phyloP scores from a whole-genome alignment of 1,140 invertebrate genomes.

The Pseudomyrmex sp. region DNA sequence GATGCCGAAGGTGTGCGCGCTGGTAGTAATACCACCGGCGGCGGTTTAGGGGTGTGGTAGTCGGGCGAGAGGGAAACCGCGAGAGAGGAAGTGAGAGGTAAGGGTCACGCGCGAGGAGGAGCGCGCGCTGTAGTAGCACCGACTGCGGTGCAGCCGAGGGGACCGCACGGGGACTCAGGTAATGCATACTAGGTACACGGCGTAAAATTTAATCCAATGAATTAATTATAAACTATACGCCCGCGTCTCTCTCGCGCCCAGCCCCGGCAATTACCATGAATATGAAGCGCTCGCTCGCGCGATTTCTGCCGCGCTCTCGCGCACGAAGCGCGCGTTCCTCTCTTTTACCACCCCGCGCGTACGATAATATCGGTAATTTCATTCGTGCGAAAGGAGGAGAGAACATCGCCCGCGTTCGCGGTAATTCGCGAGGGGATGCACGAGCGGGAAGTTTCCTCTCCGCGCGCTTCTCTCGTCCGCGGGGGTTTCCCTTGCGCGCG shows the following conservation, averaged over 20 bases:
- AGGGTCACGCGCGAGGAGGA: not conserved
- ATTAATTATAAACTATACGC: slow-evolving; percentile 78
- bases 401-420: not conserved
- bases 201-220: slow-evolving; percentile 79
- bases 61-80: not conserved
- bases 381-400: slow-evolving; percentile 23
- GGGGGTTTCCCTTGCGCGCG: not conserved
- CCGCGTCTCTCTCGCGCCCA: slow-evolving; percentile 57
- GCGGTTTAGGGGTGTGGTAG: slow-evolving; percentile 28
- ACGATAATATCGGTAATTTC: slow-evolving; percentile 68
- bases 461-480: not conserved
- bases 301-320: slow-evolving; percentile 42
- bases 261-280: slow-evolving; percentile 74
- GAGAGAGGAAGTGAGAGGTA: slow-evolving; percentile 9
- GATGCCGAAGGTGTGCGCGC: slow-evolving; percentile 4
- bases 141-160: not conserved
- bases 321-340: slow-evolving; percentile 8
- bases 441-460: slow-evolving; percentile 21
- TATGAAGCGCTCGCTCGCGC: slow-evolving; percentile 62
- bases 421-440: slow-evolving; percentile 42
- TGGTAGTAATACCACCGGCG: slow-evolving; percentile 11
- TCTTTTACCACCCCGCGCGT: not conserved
- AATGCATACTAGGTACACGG: slow-evolving; percentile 71
- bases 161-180: slow-evolving; percentile 28
- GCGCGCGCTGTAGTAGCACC: not conserved